Conservation (phyloP, 35 echinoderm and acorn worm genomes). For the Heliocidaris erythrogramma region DNA sequence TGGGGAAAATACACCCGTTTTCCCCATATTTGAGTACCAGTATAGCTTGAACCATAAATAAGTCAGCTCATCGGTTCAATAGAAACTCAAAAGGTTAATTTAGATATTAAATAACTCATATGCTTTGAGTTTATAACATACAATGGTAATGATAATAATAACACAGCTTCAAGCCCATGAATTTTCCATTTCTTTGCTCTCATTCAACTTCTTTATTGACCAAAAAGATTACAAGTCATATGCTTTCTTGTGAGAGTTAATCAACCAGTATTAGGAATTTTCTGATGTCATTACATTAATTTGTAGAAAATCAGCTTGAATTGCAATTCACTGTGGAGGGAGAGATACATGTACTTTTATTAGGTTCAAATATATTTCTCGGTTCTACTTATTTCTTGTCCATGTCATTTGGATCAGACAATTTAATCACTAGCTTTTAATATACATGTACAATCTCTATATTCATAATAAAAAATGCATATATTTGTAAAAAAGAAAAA, state of each 20-base stretch:
- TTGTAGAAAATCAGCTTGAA: neutral
- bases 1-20: too few species aligned
- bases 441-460: neutral
- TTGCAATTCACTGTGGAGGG: neutral
- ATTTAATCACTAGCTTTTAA: neutral
- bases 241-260: neutral
- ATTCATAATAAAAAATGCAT: neutral
- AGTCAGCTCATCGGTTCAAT: too few species aligned
- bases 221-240: neutral
- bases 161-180: too few species aligned
- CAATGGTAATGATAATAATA: too few species aligned
- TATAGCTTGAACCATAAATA: too few species aligned
- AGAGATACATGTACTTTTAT: neutral
- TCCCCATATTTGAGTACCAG: too few species aligned
- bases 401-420: neutral
- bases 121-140: too few species aligned
- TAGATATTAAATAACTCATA: too few species aligned
- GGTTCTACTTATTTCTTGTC: neutral
- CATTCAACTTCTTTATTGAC: neutral
- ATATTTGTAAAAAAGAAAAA: neutral
- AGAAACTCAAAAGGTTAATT: too few species aligned
- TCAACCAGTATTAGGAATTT: neutral
- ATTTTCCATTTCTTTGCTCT: too few species aligned
- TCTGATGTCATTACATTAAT: neutral
- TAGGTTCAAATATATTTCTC: neutral